Evolutionary conservation across 2,888 invertebrate genomes (phyloP), one percentile per base, ranked within the genome.

Genomic region (Chrysolina haemoptera): DNA sequence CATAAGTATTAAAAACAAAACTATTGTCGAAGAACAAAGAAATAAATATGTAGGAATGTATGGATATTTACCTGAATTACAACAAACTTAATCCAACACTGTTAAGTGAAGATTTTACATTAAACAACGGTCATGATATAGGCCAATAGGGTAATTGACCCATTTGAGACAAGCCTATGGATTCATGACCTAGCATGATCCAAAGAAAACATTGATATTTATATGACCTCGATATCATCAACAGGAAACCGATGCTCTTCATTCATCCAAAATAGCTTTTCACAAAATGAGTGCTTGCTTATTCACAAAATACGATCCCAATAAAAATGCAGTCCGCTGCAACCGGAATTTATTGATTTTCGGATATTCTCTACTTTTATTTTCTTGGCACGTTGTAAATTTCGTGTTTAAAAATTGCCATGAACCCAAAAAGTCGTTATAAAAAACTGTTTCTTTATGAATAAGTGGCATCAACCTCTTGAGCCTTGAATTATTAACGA

Each of bases 281-380:
- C 43, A 8, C 35, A 66, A 50, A 48, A 66, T 66, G 50, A 66
- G 50, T 16, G 20, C 41, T 59, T 64, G 16, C 20, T 40, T 55
- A 46, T 40, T 50, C 41, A 50, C 18, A 66, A 48, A 43, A 69
- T 43, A 14, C 43, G 35, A 62, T 46, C n/a, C 35, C 63, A 55
- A 14, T 53, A 65, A 62, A 71, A 71, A 66, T 66, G 71, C 59
- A 65, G 64, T 46, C 59, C 46, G 59, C 64, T 62, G 63, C 27
- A 20, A 18, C 22, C 20, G 12, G 35, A 35, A 66, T 71, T 71
- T 66, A 65, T 71, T 71, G 71, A 65, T 71, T 65, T 59, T 66
- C 20, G 18, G 12, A 41, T 53, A 67, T 20, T 35, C 27, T 40
- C 12, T 62, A 53, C 27, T 59, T 65, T 65, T 65, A 46, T 65